phyloP scores from a whole-genome alignment of 2,888 invertebrate genomes.

The Notodromas monacha region DNA sequence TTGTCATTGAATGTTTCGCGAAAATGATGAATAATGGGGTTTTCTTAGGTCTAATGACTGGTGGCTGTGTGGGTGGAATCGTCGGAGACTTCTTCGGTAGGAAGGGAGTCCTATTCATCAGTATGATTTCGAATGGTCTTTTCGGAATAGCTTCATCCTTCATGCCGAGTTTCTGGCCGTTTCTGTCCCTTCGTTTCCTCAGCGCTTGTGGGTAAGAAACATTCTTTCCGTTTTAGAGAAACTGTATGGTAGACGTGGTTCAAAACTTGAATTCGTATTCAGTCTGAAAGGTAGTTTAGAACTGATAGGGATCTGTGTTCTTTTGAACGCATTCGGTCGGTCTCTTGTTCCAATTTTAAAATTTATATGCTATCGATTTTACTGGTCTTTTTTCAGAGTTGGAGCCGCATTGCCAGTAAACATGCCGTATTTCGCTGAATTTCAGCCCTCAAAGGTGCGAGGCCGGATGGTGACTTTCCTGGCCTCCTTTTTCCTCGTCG shows the following conservation, averaged over 20 bases:
- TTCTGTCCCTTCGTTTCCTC: slow-evolving; percentile 60
- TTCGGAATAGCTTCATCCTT: slow-evolving; percentile 69
- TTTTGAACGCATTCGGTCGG: no score
- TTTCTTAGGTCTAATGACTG: slow-evolving; percentile 54
- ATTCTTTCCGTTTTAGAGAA: no score
- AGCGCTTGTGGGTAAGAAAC: slow-evolving; percentile 68
- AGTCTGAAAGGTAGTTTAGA: no score
- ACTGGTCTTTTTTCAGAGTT: no score
- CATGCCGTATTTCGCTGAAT: slow-evolving; percentile 80
- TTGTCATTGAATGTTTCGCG: background rate
- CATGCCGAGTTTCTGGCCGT: slow-evolving; percentile 52
- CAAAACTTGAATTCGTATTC: no score
- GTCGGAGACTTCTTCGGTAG: slow-evolving; percentile 61
- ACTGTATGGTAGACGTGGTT: no score
- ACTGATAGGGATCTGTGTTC: no score
- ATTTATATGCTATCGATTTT: no score
- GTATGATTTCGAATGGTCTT: slow-evolving; percentile 56
- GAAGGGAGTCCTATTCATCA: slow-evolving; percentile 53
- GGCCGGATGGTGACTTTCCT: slow-evolving; percentile 73
- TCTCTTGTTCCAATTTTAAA: no score
- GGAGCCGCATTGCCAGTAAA: slow-evolving; percentile 70
- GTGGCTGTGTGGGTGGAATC: slow-evolving; percentile 70
- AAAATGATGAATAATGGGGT: background rate
- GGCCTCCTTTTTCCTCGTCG: slow-evolving; percentile 81
- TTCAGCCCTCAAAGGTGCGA: slow-evolving; percentile 59